Percentiles rank a stretch among this genome's conserved stretches.
These are phyloP conservation scores for Nomada hirtipes DNA, from an alignment of 2,888 invertebrate species.

Conservation along the genomic window DNA sequence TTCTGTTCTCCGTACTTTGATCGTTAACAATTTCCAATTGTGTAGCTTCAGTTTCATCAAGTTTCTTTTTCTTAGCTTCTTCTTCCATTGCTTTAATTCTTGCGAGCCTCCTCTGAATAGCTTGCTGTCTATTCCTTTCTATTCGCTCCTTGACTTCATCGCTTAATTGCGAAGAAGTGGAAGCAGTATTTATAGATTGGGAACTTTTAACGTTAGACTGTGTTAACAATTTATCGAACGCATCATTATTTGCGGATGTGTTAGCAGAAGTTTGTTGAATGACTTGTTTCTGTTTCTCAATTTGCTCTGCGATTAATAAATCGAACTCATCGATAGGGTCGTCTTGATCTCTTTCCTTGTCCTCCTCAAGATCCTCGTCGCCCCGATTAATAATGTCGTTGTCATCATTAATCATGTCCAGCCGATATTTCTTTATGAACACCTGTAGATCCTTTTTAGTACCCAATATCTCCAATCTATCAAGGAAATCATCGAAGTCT, in stretches of 20 bases:
- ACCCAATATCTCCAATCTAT: conserved; percentile 92
- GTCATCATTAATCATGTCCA: conserved; percentile 85
- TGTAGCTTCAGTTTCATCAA: conserved; percentile 13
- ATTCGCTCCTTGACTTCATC: conserved; percentile 89
- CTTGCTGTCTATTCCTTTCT: conserved; percentile 88
- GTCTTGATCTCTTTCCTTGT: conserved; percentile 80
- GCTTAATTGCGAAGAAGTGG: conserved; percentile 80
- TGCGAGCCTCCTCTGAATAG: conserved; percentile 88
- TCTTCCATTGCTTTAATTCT: conserved; percentile 80
- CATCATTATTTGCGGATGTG: conserved; percentile 2
- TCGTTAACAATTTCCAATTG: neutral
- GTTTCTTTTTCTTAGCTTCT: too few relatives aligned
- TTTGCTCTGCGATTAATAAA: conserved; percentile 87
- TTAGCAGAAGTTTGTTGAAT: conserved; percentile 20
- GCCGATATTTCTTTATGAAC: conserved; percentile 88
- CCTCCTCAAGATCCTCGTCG: conserved; percentile 85
- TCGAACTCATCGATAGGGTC: conserved; percentile 88
- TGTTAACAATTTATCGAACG: neutral
- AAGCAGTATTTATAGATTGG: conserved; percentile 12
- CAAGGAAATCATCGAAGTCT: conserved; percentile 93
- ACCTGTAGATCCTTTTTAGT: conserved; percentile 91
- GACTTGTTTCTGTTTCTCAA: conserved; percentile 83
- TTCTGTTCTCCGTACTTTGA: too few relatives aligned
- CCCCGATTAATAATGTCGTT: conserved; percentile 82
- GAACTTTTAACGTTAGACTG: conserved; percentile 7